phyloP scores from a whole-genome alignment of 1,140 invertebrate genomes.

The Chymomyza costata region DNA sequence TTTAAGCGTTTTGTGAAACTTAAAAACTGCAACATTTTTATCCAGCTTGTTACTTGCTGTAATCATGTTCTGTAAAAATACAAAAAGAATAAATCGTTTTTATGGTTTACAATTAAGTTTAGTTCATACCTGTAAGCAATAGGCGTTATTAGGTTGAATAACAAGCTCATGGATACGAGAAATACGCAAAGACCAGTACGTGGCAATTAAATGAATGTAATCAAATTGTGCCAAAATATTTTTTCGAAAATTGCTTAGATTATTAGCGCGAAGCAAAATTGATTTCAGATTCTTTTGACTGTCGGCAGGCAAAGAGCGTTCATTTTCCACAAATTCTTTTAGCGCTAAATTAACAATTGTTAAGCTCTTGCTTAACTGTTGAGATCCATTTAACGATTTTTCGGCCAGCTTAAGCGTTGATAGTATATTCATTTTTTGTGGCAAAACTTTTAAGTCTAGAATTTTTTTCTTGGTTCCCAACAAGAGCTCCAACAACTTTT shows the following conservation, averaged over 20 bases:
- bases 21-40: conserved; percentile 35
- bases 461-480: conserved; percentile 78
- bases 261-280: conserved; percentile 26
- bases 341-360: conserved; percentile 37
- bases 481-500: conserved; percentile 57
- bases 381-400: conserved; percentile 34
- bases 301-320: conserved; percentile 38
- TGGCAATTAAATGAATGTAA: conserved; percentile 23
- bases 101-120: background rate
- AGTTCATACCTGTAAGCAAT: conserved; percentile 31
- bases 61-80: conserved; percentile 35
- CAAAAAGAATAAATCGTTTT: background rate
- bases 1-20: background rate
- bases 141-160: conserved; percentile 41
- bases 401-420: conserved; percentile 43
- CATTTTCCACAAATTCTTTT: conserved; percentile 43
- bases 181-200: conserved; percentile 28
- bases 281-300: conserved; percentile 40
- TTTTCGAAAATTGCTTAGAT: conserved; percentile 25
- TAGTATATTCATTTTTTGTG: conserved; percentile 42
- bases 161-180: conserved; percentile 36
- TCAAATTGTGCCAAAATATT: conserved; percentile 33
- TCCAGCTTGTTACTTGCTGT: conserved; percentile 37
- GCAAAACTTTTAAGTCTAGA: conserved; percentile 41
- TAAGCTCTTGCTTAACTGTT: conserved; percentile 28